Conservation (phyloP, 1,140 invertebrate species). For the Dufourea novaeangliae region DNA sequence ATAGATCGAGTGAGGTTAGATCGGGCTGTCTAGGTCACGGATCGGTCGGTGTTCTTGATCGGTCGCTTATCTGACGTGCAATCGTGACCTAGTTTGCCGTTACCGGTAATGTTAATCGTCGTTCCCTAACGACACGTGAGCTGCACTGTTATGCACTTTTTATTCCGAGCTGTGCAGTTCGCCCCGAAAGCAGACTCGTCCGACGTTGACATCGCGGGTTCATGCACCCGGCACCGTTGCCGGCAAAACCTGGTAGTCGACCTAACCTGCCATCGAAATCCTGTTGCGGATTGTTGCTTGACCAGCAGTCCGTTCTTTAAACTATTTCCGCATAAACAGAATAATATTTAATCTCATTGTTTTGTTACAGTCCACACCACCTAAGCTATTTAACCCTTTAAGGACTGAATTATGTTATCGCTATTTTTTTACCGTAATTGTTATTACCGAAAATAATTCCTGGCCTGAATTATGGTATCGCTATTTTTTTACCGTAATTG, state of each 20-base stretch:
- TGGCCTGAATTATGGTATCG: no score
- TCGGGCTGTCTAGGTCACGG: conserved; percentile 64
- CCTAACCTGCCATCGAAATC: neutral
- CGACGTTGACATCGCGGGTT: conserved; percentile 17
- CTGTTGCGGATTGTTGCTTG: neutral
- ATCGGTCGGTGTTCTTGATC: conserved; percentile 65
- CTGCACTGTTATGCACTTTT: conserved; percentile 22
- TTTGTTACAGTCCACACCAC: no score
- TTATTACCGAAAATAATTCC: no score
- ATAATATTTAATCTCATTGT: no score
- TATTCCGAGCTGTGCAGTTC: neutral
- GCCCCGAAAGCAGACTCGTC: neutral
- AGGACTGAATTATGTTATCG: no score
- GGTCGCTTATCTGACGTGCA: conserved; percentile 57
- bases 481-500: no score
- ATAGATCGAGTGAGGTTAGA: conserved; percentile 61
- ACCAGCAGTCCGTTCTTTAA: neutral
- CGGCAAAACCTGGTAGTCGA: neutral
- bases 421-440: no score
- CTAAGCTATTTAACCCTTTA: no score
- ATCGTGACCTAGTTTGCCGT: conserved; percentile 69
- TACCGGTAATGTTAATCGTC: conserved; percentile 64
- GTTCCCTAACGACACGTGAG: conserved; percentile 10
- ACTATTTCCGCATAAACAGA: no score
- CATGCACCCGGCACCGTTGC: neutral